Conservation (phyloP, 2,113 vertebrate species). For the Seriola rivoliana region DNA sequence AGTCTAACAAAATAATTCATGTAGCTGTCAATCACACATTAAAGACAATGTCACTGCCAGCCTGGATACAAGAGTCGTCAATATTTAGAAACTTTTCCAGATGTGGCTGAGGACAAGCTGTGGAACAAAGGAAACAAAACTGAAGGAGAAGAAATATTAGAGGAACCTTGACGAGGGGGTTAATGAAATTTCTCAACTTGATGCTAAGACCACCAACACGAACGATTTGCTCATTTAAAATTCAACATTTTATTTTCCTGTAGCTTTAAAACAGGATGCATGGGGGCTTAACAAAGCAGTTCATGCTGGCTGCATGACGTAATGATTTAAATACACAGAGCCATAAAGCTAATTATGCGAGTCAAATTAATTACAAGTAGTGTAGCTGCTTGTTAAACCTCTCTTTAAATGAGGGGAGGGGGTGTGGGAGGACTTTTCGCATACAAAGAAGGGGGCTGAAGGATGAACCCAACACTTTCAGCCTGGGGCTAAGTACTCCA, state of each 20-base stretch:
- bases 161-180: not conserved
- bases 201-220: not conserved
- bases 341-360: conserved; percentile 71
- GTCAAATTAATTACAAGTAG: conserved; percentile 65
- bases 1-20: conserved; percentile 53
- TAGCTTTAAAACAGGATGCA: conserved; percentile 1
- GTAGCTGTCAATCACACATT: conserved; percentile 49
- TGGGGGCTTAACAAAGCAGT: conserved; percentile 14
- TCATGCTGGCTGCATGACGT: conserved; percentile 25
- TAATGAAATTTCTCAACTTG: not conserved
- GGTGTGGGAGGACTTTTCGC: not conserved
- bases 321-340: conserved; percentile 62
- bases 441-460: conserved; percentile 12
- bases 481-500: not conserved
- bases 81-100: conserved; percentile 18
- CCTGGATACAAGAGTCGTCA: not conserved
- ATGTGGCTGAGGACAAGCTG: conserved; percentile 13
- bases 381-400: conserved; percentile 54
- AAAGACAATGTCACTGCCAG: not conserved
- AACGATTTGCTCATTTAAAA: not conserved
- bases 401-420: conserved; percentile 19
- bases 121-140: conserved; percentile 7
- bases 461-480: conserved; percentile 11
- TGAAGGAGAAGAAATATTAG: not conserved
- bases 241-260: not conserved